Base-by-base conservation (phyloP, 2,113 vertebrate genomes). In the Eptesicus fuscus region DNA sequence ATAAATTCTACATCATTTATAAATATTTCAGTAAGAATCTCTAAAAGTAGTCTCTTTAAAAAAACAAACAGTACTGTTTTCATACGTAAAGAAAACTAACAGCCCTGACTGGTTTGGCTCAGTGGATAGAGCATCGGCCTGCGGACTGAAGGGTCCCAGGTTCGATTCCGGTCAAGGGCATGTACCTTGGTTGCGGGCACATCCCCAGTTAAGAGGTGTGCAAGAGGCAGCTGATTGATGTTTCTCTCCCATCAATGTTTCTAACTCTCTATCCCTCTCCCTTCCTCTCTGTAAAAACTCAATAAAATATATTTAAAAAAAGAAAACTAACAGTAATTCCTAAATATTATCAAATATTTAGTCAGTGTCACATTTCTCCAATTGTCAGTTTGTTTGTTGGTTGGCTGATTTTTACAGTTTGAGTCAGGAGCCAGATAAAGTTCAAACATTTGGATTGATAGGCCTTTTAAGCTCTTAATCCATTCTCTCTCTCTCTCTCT, bases 321-420 rank as follows among this genome's bases (percentile, higher is more conserved):
- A 70, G 8, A 88, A 63, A 90, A 37, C n/a, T 69, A 79, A 85
- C 6, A 93, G 2, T 44, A 59, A 77, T 92, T 74, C 42, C 9
- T 47, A 90, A 93, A 44, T 76, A 28, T n/a, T 56, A 74, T 56
- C 63, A 47, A 16, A 40, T 94, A 65, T 51, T 79, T 35, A 73
- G 30, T 70, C 6, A 28, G 25, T 85, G 13, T 65, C 35, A 42
- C 20, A 53, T 67, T 82, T 86, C 44, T 28, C 40, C 20, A 59
- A 0, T 35, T 69, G 16, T 61, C 56, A 40, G n/a, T 65, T 37
- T 28, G 14, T 61, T 85, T 37, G 12, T 74, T 71, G 49, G 23
- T 37, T 94, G 77, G 53, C 86, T 84, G 11, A 9, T 65, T 88
- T 93, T 90, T 90, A 86, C 9, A 87, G 23, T 91, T 85, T 78